Evolutionary conservation across 2,113 vertebrate genomes (phyloP).

Genomic region (Oophaga pumilio): DNA sequence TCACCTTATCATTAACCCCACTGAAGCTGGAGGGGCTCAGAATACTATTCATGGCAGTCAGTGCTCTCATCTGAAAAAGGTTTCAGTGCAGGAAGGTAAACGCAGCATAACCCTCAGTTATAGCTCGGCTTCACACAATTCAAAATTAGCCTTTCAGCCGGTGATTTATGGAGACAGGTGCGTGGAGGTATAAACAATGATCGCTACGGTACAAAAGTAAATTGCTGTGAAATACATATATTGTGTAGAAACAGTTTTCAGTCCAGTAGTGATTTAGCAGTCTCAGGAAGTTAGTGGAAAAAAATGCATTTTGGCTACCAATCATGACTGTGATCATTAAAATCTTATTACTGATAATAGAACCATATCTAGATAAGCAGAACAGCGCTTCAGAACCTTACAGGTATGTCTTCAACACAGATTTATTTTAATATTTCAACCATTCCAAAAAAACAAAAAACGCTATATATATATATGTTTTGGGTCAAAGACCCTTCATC

Average conservation of each 20-base stretch:
- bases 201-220: background rate
- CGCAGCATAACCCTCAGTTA: slow-evolving; percentile 6
- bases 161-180: slow-evolving; percentile 35
- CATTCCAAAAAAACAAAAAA: too few species aligned
- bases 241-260: background rate
- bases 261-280: background rate
- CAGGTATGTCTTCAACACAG: too few species aligned
- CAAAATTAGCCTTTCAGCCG: slow-evolving; percentile 17
- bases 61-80: background rate
- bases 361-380: background rate
- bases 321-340: background rate
- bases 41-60: slow-evolving; percentile 17
- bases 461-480: too few species aligned
- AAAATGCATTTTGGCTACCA: background rate
- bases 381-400: too few species aligned
- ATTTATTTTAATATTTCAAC: too few species aligned
- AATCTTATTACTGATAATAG: background rate
- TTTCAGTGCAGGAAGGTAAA: background rate
- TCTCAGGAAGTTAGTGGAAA: background rate
- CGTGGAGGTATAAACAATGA: slow-evolving; percentile 2
- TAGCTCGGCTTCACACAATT: slow-evolving; percentile 21
- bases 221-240: background rate
- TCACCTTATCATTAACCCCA: slow-evolving; percentile 52
- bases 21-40: slow-evolving; percentile 15
- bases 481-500: too few species aligned